Evolutionary conservation across 2,797 vertebrate genomes (phyloP), one percentile per base, ranked within the genome.

Genomic region (Amblyopsis hoosieri): DNA sequence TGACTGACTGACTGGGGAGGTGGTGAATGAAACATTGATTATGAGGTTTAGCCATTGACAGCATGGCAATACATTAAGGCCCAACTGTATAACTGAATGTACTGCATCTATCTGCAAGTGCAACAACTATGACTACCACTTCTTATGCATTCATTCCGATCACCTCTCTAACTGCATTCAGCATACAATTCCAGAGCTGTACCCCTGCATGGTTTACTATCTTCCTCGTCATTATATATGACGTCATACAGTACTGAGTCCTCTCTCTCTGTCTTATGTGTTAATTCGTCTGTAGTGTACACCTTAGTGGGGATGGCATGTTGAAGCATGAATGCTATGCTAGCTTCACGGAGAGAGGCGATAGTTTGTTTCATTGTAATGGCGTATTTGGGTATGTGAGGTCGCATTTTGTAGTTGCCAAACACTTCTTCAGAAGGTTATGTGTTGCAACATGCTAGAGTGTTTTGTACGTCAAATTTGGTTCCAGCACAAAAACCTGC

Each of bases 151-250:
- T 90, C 84, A 90, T 90, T 88, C 78, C 85, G 87, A 87, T 90
- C 90, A 91, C 89, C 86, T 87, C 83, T 90, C 90, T 90, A 90
- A 91, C 89, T 85, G 88, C 89, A 90, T 90, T 87, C 63, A 86
- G 83, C 85, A 82, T 88, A 85, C 82, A 76, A 78, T 83, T 88
- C 79, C 79, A 85, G 83, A 84, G 85, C 85, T 87, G 81, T 23
- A 84, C 76, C 87, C 85, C 89, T 91, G 90, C 90, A 91, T 91
- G 90, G 87, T 91, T 79, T 84, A 89, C 77, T 91, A 81, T 89
- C 81, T 89, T 72, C 87, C 77, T 87, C 58, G 83, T 80, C 88
- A 88, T 89, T 80, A 37, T 87, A 80, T 87, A 82, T 77, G 88
- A 87, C 81, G 70, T 74, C 88, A 88, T 90, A 71, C 81, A 85